Evolutionary conservation across 2,888 invertebrate genomes (phyloP), one percentile per base, ranked within the genome.

Genomic region (Coelinius sp.): DNA sequence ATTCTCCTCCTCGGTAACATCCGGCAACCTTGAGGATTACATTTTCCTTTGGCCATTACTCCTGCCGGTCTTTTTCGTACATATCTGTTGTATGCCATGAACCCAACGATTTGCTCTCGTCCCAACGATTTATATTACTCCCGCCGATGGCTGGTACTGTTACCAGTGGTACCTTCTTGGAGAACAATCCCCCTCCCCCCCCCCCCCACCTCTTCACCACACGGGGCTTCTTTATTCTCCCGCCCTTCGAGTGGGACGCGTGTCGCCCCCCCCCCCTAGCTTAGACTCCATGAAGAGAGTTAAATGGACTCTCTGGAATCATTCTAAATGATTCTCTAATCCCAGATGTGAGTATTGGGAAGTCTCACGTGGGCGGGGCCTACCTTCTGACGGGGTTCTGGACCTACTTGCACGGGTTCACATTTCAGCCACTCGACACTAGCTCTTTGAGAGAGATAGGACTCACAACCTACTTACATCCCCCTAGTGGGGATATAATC

Each of bases 41-140:
- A 52, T 44, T 35, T 44, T 44, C 64, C 64, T 64, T 35, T 41
- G 25, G 59, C 64, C 44, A 59, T 59, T 59, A 59, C 59, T 59
- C 35, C 35, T 35, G 59, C 49, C 56, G 41, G 68, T 74, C 72
- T 75, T 80, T 79, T 81, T 79, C 77, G 80, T 59, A 20, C 59
- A 20, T 53, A 59, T 59, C 81, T 79, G 82, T 80, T 82, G 79
- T 77, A 77, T 68, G 80, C 78, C 73, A 75, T 64, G 76, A 66
- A 72, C 76, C 71, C 78, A 81, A 84, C 85, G 83, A 85, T 85
- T 85, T 85, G 83, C 85, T 85, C 81, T 80, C 80, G 78, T 75
- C 80, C 80, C 76, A 74, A 75, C 83, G 84, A 84, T 84, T 85
- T 84, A 85, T 83, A 80, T 76, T 75, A 78, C 75, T 77, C 76